These are phyloP conservation scores for Horisme vitalbata DNA, from an alignment of 2,888 invertebrate genomes.

Conservation along the genomic window DNA sequence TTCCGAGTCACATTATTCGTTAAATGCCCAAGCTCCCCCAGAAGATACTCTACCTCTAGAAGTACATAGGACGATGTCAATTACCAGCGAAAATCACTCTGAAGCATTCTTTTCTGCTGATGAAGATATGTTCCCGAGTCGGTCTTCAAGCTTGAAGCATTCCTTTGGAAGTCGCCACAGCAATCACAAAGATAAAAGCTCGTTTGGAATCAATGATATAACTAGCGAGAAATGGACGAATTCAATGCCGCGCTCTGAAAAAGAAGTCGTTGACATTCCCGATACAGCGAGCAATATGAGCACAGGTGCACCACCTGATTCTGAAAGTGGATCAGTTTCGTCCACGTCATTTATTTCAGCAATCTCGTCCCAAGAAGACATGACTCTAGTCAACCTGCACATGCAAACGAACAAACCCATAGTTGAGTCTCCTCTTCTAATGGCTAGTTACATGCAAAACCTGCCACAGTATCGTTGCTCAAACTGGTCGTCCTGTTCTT, in stretches of 20 bases:
- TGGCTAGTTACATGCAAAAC: slow-evolving; percentile 97
- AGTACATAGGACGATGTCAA: slow-evolving; percentile 92
- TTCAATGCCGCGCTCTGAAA: slow-evolving; percentile 62
- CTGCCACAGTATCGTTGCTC: slow-evolving; percentile 91
- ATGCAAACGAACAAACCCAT: slow-evolving; percentile 97
- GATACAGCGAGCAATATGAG: slow-evolving; percentile 72
- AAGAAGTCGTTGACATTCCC: slow-evolving; percentile 51
- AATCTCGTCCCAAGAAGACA: slow-evolving; percentile 95
- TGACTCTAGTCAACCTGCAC: slow-evolving; percentile 95
- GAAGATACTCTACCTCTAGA: slow-evolving; percentile 84
- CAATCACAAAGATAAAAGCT: slow-evolving; percentile 78
- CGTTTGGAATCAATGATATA: slow-evolving; percentile 77
- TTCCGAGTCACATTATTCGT: slow-evolving; percentile 87
- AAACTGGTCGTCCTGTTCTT: slow-evolving; percentile 90
- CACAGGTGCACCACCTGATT: slow-evolving; percentile 82
- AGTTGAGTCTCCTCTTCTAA: slow-evolving; percentile 95
- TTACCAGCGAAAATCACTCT: slow-evolving; percentile 94
- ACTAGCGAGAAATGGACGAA: slow-evolving; percentile 69
- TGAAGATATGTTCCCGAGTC: slow-evolving; percentile 90
- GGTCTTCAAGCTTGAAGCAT: slow-evolving; percentile 86
- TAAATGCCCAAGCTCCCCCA: slow-evolving; percentile 81
- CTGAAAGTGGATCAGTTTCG: slow-evolving; percentile 91
- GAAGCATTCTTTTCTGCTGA: slow-evolving; percentile 97
- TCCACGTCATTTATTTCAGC: slow-evolving; percentile 95
- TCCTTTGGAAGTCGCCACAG: slow-evolving; percentile 81